Conservation (phyloP, 2,113 vertebrate species). For the Eurystomus gularis region DNA sequence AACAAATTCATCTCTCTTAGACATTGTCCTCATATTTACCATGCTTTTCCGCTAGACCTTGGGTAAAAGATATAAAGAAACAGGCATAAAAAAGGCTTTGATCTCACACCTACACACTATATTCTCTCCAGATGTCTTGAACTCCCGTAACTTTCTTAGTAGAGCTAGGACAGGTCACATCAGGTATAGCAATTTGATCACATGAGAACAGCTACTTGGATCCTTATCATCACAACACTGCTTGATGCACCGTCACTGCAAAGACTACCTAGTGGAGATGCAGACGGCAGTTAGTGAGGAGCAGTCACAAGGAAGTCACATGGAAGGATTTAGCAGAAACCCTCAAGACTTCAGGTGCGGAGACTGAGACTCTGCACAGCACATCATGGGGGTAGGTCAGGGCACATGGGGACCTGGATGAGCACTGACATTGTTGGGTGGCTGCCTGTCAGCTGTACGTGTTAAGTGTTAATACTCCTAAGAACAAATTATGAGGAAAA, state of each 20-base stretch:
- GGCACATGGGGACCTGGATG: background rate
- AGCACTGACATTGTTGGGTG: background rate
- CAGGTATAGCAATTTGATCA: background rate
- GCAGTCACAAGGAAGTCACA: accelerated
- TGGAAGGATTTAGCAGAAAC: background rate
- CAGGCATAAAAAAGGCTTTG: background rate
- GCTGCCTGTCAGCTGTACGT: background rate
- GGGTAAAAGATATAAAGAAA: background rate
- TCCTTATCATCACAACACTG: background rate
- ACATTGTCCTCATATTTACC: background rate
- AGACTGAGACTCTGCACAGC: background rate
- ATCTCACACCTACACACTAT: background rate
- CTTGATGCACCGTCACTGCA: background rate
- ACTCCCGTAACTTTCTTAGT: background rate
- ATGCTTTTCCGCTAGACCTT: background rate
- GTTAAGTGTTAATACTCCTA: background rate
- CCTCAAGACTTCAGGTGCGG: background rate
- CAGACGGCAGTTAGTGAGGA: background rate
- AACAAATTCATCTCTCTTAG: background rate
- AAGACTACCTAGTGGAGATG: background rate
- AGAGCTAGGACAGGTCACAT: background rate
- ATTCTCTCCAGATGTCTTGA: background rate
- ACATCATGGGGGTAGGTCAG: background rate
- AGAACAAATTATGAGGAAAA: background rate
- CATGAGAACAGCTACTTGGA: background rate